Percentiles rank a stretch among this genome's conserved stretches.
These are phyloP conservation scores for Drosophila subquinaria DNA, from an alignment of 2,888 invertebrate genomes.

Conservation along the genomic window DNA sequence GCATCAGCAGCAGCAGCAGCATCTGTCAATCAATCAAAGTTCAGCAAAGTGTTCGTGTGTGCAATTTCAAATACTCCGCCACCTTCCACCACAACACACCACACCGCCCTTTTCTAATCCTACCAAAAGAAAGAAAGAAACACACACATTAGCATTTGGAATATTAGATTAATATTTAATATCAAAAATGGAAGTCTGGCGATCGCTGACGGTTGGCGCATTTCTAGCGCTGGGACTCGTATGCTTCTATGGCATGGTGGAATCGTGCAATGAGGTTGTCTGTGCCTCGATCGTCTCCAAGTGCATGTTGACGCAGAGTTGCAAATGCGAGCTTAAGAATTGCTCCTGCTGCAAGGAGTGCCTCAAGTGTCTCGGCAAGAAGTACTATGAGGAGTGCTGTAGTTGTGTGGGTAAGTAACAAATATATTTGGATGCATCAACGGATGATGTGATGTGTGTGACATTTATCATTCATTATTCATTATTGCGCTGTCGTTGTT, in stretches of 20 bases:
- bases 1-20: slow-evolving; percentile 12
- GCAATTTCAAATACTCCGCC: slow-evolving; percentile 56
- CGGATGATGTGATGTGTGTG: slow-evolving; percentile 51
- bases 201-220: slow-evolving; percentile 71
- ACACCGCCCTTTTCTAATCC: neutral
- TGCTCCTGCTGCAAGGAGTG: slow-evolving; percentile 98
- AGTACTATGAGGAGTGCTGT: slow-evolving; percentile 96
- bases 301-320: slow-evolving; percentile 97
- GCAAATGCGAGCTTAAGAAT: slow-evolving; percentile 96
- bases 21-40: slow-evolving; percentile 41
- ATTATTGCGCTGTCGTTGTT: slow-evolving; percentile 46
- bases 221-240: slow-evolving; percentile 75
- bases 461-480: slow-evolving; percentile 56
- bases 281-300: slow-evolving; percentile 98
- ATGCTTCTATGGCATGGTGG: slow-evolving; percentile 75
- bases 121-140: neutral
- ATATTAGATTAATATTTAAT: slow-evolving; percentile 7
- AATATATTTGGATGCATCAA: slow-evolving; percentile 7
- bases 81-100: slow-evolving; percentile 12
- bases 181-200: slow-evolving; percentile 74
- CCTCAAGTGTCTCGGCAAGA: slow-evolving; percentile 92
- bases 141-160: slow-evolving; percentile 9
- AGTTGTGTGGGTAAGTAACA: slow-evolving; percentile 95
- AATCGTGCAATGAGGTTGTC: slow-evolving; percentile 94
- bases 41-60: slow-evolving; percentile 33